phyloP scores from a whole-genome alignment of 1,140 invertebrate species.

The Cyphomyrmex costatus region DNA sequence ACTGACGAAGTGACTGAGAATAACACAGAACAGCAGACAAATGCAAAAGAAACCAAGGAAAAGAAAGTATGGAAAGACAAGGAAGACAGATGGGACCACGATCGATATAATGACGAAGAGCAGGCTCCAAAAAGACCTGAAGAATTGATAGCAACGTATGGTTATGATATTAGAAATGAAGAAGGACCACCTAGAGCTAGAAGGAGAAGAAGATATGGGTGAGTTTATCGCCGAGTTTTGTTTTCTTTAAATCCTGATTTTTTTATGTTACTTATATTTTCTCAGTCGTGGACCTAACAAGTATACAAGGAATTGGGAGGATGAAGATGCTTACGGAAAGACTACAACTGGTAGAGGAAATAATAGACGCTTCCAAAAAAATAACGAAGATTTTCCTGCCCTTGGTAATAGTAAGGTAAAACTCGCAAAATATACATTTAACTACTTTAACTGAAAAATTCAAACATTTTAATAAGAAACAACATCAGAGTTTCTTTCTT shows the following conservation, averaged over 20 bases:
- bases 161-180: slow-evolving; percentile 97
- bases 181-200: slow-evolving; percentile 95
- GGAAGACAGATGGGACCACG: slow-evolving; percentile 95
- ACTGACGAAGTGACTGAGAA: slow-evolving; percentile 88
- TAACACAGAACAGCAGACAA: slow-evolving; percentile 78
- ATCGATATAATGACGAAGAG: slow-evolving; percentile 93
- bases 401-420: slow-evolving; percentile 82
- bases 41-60: slow-evolving; percentile 85
- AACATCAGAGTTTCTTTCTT: too few relatives aligned
- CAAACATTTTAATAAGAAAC: too few relatives aligned
- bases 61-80: slow-evolving; percentile 89
- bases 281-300: slow-evolving; percentile 95
- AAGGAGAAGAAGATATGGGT: slow-evolving; percentile 95
- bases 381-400: slow-evolving; percentile 85
- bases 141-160: slow-evolving; percentile 95
- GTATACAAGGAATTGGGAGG: slow-evolving; percentile 96
- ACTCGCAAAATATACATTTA: slow-evolving; percentile 4
- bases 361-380: slow-evolving; percentile 78
- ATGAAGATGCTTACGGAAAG: slow-evolving; percentile 93
- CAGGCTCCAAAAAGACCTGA: slow-evolving; percentile 95
- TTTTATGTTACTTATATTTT: slow-evolving; percentile 38
- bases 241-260: background rate
- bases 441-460: too few relatives aligned
- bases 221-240: slow-evolving; percentile 69
- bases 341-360: slow-evolving; percentile 76